Conservation (phyloP, 2,113 vertebrate species). For the Cyrtonyx montezumae region DNA sequence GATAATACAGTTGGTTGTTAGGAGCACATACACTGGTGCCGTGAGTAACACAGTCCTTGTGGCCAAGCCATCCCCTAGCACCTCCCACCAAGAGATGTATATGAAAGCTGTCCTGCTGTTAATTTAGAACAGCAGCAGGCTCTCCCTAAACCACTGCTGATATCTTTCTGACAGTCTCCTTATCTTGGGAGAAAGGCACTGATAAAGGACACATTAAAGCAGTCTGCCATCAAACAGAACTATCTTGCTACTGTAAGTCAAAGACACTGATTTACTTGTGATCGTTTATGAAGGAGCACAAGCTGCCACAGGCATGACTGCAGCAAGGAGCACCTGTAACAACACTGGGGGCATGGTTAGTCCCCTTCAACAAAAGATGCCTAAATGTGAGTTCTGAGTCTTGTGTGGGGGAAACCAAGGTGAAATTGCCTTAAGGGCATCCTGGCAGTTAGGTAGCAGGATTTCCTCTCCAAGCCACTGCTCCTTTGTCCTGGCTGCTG, state of each 20-base stretch:
- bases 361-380: background rate
- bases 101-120: accelerated
- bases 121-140: background rate
- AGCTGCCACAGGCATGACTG: background rate
- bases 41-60: background rate
- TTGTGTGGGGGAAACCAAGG: background rate
- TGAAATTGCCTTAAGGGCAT: background rate
- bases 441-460: background rate
- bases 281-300: background rate
- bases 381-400: background rate
- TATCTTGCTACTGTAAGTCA: background rate
- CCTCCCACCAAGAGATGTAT: background rate
- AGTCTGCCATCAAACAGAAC: background rate
- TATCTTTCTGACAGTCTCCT: background rate
- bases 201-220: background rate
- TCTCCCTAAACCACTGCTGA: background rate
- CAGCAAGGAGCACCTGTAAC: background rate
- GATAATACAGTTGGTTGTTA: background rate
- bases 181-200: background rate
- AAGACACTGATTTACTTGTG: background rate
- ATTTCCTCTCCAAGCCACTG: background rate
- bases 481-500: background rate
- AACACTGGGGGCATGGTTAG: background rate
- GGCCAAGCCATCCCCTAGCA: background rate
- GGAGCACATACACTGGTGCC: background rate